These are phyloP conservation scores for Xylota sylvarum DNA, from an alignment of 2,888 invertebrate genomes.

Conservation along the genomic window DNA sequence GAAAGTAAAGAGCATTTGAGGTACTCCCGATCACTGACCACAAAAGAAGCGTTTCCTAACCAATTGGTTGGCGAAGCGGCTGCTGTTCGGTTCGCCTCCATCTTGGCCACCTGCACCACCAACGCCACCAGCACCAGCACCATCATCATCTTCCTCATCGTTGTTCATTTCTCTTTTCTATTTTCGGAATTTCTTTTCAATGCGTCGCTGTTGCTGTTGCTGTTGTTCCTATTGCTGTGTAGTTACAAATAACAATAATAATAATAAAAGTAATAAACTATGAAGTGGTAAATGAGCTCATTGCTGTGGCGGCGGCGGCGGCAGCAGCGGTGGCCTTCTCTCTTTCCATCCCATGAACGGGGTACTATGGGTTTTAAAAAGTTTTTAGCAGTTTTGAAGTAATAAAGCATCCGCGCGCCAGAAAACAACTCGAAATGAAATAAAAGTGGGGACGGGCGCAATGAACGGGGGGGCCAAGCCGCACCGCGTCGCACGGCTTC, in stretches of 20 bases:
- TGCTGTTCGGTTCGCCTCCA: constrained; percentile 35
- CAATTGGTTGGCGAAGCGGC: too few species aligned
- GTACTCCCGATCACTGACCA: constrained; percentile 73
- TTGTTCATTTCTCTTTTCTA: constrained; percentile 69
- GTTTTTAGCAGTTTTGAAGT: constrained; percentile 39
- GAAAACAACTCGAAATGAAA: constrained; percentile 34
- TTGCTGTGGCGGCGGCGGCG: constrained; percentile 20
- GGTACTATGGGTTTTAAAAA: constrained; percentile 47
- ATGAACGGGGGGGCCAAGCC: constrained; percentile 38
- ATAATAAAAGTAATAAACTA: constrained; percentile 69
- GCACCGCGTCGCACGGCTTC: constrained; percentile 16
- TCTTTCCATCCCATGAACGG: not conserved
- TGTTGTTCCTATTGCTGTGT: constrained; percentile 23
- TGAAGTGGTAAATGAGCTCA: constrained; percentile 74
- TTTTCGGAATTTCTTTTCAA: constrained; percentile 72
- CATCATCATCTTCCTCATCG: constrained; percentile 13
- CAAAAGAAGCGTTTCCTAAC: constrained; percentile 69
- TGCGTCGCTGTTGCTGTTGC: constrained; percentile 15
- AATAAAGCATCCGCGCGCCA: constrained; percentile 31
- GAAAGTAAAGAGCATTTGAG: constrained; percentile 74
- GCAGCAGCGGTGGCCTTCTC: constrained; percentile 13
- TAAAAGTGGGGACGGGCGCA: constrained; percentile 19
- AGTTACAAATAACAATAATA: constrained; percentile 63
- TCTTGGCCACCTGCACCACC: constrained; percentile 17
- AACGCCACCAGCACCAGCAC: constrained; percentile 29